Evolutionary conservation across 2,888 invertebrate genomes (phyloP).

Genomic region (Lamellibrachia satsuma): DNA sequence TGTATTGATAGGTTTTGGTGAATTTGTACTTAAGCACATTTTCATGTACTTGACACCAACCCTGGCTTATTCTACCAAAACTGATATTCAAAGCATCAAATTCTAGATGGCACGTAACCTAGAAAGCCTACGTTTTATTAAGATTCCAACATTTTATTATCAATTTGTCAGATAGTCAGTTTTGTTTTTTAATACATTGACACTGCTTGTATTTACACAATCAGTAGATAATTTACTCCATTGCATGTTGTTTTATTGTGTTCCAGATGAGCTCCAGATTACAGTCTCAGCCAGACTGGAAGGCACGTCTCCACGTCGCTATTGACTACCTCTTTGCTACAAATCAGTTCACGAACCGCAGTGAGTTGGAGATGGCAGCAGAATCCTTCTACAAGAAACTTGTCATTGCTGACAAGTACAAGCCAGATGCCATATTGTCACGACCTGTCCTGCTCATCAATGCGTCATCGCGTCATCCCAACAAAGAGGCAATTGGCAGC

Average conservation of each 20-base stretch:
- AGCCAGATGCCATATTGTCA: slow-evolving; percentile 73
- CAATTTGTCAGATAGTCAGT: too few relatives aligned
- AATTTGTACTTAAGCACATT: too few relatives aligned
- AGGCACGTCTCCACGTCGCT: slow-evolving; percentile 72
- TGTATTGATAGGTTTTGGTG: too few relatives aligned
- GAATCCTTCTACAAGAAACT: slow-evolving; percentile 84
- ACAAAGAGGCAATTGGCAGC: slow-evolving; percentile 76
- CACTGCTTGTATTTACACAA: too few relatives aligned
- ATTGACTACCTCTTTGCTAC: slow-evolving; percentile 72
- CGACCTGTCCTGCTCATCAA: slow-evolving; percentile 79
- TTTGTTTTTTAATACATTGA: too few relatives aligned
- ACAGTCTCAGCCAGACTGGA: slow-evolving; percentile 70
- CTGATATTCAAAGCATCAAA: too few relatives aligned
- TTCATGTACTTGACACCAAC: too few relatives aligned
- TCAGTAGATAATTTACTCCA: too few relatives aligned
- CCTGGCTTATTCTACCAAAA: too few relatives aligned
- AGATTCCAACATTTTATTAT: too few relatives aligned
- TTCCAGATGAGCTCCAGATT: slow-evolving; percentile 51
- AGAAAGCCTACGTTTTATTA: too few relatives aligned
- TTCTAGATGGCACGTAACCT: too few relatives aligned
- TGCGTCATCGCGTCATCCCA: slow-evolving; percentile 79
- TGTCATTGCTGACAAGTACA: slow-evolving; percentile 80
- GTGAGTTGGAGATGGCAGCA: slow-evolving; percentile 77
- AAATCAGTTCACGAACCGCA: slow-evolving; percentile 63
- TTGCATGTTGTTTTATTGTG: neutral